A percentile compares a stretch with the other conserved stretches of the same genome.
Evolutionary conservation across 1,140 invertebrate species (phyloP).

Genomic region (Zaprionus ornatus): DNA sequence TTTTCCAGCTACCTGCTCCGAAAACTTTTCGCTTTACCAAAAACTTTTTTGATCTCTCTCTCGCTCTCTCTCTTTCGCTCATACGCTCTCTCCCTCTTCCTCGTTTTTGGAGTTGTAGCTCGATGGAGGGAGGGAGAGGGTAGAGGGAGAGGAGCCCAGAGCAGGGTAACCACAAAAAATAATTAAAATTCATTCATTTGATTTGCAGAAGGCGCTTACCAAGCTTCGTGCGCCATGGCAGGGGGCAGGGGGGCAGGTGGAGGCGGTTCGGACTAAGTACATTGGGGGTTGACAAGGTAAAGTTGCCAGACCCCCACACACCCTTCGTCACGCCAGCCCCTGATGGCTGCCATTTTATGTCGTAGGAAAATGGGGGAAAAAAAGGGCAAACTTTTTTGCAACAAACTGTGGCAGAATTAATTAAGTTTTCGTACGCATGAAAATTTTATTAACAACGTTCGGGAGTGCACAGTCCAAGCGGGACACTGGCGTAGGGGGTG

Average conservation of each 20-base stretch:
- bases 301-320: neutral
- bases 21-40: conserved; percentile 51
- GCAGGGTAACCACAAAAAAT: conserved; percentile 59
- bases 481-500: neutral
- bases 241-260: neutral
- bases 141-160: neutral
- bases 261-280: neutral
- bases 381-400: conserved; percentile 63
- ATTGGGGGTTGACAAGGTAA: conserved; percentile 26
- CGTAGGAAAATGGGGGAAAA: neutral
- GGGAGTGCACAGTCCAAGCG: neutral
- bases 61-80: neutral
- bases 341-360: conserved; percentile 58
- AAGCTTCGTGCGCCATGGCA: neutral
- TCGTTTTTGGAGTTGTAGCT: neutral
- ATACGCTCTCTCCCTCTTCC: neutral
- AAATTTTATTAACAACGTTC: conserved; percentile 71
- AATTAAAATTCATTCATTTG: conserved; percentile 82
- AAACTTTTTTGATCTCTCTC: conserved; percentile 35
- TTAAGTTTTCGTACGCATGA: conserved; percentile 80
- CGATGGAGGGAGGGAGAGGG: neutral
- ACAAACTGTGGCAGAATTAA: conserved; percentile 78
- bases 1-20: conserved; percentile 46
- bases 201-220: conserved; percentile 46
- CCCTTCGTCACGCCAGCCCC: neutral